phyloP scores from a whole-genome alignment of 2,113 vertebrate genomes.

The Pseudorhombus dupliciocellatus region DNA sequence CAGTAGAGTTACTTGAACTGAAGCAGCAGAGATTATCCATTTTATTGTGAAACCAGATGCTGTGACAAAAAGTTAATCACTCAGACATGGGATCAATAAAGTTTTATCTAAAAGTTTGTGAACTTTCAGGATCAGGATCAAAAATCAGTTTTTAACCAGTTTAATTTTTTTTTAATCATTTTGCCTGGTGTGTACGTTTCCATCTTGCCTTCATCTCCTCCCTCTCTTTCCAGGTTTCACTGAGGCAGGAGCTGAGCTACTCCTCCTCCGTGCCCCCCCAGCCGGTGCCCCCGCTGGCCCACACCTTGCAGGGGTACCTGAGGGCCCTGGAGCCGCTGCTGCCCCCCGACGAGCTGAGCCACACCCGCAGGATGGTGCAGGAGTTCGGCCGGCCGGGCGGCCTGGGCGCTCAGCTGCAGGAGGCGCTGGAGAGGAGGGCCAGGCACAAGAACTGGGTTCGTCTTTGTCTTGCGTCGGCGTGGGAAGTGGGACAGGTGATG shows the following conservation, averaged over 20 bases:
- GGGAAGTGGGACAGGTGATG: constrained; percentile 14
- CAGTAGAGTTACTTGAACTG: too few species aligned
- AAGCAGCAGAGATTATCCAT: too few species aligned
- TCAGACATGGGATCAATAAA: too few species aligned
- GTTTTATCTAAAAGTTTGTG: too few species aligned
- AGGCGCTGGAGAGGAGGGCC: constrained; percentile 77
- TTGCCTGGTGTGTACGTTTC: not conserved
- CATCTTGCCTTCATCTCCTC: not conserved
- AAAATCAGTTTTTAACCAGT: too few species aligned
- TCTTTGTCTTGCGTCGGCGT: not conserved
- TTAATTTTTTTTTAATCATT: too few species aligned
- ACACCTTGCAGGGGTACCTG: constrained; percentile 83
- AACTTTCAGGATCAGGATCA: too few species aligned
- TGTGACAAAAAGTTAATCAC: too few species aligned
- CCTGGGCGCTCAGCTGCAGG: constrained; percentile 80
- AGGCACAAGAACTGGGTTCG: constrained; percentile 84
- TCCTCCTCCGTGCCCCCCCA: constrained; percentile 75
- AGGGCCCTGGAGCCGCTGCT: constrained; percentile 83
- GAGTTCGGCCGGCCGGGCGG: constrained; percentile 75
- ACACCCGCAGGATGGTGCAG: constrained; percentile 80
- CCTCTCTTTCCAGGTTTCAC: constrained; percentile 41
- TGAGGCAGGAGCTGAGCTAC: constrained; percentile 61
- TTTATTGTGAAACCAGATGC: too few species aligned
- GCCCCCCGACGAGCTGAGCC: constrained; percentile 80
- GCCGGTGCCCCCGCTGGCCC: constrained; percentile 80